These are phyloP conservation scores for Anarsia innoxiella DNA, from an alignment of 2,888 invertebrate genomes.

Conservation along the genomic window DNA sequence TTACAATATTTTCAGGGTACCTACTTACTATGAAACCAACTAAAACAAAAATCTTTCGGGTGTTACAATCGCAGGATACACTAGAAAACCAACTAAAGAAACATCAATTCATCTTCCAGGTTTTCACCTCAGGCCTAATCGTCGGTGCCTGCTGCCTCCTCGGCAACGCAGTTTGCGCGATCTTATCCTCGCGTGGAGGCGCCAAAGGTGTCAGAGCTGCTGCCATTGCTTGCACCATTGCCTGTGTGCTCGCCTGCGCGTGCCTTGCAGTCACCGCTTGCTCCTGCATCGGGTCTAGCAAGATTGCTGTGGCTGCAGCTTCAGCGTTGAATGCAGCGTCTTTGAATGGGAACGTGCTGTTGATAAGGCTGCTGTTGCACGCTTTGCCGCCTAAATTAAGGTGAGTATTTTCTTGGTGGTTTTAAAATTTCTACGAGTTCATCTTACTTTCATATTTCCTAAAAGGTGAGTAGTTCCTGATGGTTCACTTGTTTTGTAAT, in stretches of 20 bases:
- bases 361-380: slow-evolving; percentile 52
- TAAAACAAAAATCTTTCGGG: too few species aligned
- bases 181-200: slow-evolving; percentile 49
- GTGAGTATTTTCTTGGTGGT: too few species aligned
- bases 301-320: slow-evolving; percentile 54
- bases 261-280: slow-evolving; percentile 55
- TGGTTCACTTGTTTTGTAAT: too few species aligned
- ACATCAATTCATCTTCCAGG: too few species aligned
- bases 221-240: slow-evolving; percentile 50
- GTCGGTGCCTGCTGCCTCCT: slow-evolving; percentile 61
- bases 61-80: too few species aligned
- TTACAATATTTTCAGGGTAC: too few species aligned
- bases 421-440: too few species aligned
- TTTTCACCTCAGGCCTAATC: slow-evolving; percentile 59
- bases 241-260: slow-evolving; percentile 49
- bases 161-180: slow-evolving; percentile 55
- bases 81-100: too few species aligned
- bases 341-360: slow-evolving; percentile 58
- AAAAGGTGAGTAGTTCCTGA: too few species aligned
- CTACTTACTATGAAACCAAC: too few species aligned
- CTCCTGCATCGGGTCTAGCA: slow-evolving; percentile 40
- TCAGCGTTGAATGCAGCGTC: slow-evolving; percentile 62
- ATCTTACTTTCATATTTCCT: too few species aligned
- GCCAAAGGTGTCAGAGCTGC: slow-evolving; percentile 53
- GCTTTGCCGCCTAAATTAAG: slow-evolving; percentile 61